Base-by-base conservation (phyloP, 2,888 invertebrate species). In the Apeira syringaria region DNA sequence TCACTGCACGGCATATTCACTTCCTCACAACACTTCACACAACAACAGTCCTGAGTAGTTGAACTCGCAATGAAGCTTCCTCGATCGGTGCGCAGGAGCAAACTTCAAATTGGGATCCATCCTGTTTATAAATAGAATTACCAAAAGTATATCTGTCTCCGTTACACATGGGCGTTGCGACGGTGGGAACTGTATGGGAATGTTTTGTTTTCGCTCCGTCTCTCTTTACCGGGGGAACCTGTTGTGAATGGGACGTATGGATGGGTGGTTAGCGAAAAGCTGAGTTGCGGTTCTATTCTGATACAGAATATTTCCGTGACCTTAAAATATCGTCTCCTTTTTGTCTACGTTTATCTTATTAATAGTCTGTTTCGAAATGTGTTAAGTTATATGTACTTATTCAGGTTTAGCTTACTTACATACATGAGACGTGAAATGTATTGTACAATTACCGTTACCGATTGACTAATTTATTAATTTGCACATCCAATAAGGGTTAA, bases 1-100 rank as follows among this genome's bases (percentile, higher is more conserved):
- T 92, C 93, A 79, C 92, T 93, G 61, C 91, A 92, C 61, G 91
- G 92, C 93, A 93, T 93, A 45, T 13, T 44, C 33, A 45, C 42
- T 38, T 30, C 30, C 34, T 36, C 48, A 65, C 60, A 71, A 37
- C 56, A 55, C 49, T 22, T 9, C 24, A 9, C 61, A 67, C 67
- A 73, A 69, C 74, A 50, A 8, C 52, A 40, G 74, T 39, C 53
- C 36, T 50, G 67, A 59, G 56, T 55, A 63, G 49, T 57, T 48
- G 47, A 56, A 54, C 59, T 65, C 65, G 53, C 66, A 66, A 75
- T 80, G 74, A 61, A 47, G 46, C 57, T 39, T 30, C 32, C 27
- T 31, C 30, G 28, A 39, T 46, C 50, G 27, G 48, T 68, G 67
- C 64, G 56, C 70, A 68, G 68, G 59, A 74, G 74, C 76, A 70